phyloP scores from a whole-genome alignment of 2,888 invertebrate species.

The Eristalinus sepulchralis region DNA sequence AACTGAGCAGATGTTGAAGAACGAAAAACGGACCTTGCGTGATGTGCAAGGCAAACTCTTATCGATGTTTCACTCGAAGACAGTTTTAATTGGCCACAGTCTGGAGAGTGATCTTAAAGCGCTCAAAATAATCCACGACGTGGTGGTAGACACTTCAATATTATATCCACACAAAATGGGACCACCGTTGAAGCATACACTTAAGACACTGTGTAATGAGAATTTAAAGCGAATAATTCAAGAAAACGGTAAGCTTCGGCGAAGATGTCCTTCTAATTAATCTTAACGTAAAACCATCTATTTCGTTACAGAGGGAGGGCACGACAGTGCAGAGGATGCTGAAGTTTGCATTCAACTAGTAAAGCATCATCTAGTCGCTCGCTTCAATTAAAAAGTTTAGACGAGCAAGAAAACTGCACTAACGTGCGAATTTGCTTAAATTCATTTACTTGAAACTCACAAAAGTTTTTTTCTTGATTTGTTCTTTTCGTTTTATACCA shows the following conservation, averaged over 20 bases:
- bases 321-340: conserved; percentile 99
- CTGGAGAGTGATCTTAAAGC: conserved; percentile 98
- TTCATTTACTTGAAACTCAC: not conserved
- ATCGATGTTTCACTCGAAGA: conserved; percentile 92
- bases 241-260: conserved; percentile 84
- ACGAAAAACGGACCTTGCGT: conserved; percentile 88
- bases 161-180: conserved; percentile 98
- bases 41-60: conserved; percentile 95
- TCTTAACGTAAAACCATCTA: not conserved
- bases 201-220: conserved; percentile 92
- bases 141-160: conserved; percentile 96
- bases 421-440: not conserved
- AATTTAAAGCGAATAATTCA: conserved; percentile 96
- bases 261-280: conserved; percentile 34
- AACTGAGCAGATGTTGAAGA: conserved; percentile 90
- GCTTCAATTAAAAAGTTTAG: conserved; percentile 37
- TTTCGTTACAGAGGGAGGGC: conserved; percentile 88
- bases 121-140: conserved; percentile 93
- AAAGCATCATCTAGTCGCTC: conserved; percentile 87
- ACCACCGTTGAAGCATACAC: conserved; percentile 93
- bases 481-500: not conserved
- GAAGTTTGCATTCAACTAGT: conserved; percentile 96
- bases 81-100: conserved; percentile 98
- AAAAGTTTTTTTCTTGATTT: not conserved
- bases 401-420: not conserved